A percentile compares a stretch with the other conserved stretches of the same genome.
These are phyloP conservation scores for Drosophila acutilabella DNA, from an alignment of 2,888 invertebrate genomes.

Conservation along the genomic window DNA sequence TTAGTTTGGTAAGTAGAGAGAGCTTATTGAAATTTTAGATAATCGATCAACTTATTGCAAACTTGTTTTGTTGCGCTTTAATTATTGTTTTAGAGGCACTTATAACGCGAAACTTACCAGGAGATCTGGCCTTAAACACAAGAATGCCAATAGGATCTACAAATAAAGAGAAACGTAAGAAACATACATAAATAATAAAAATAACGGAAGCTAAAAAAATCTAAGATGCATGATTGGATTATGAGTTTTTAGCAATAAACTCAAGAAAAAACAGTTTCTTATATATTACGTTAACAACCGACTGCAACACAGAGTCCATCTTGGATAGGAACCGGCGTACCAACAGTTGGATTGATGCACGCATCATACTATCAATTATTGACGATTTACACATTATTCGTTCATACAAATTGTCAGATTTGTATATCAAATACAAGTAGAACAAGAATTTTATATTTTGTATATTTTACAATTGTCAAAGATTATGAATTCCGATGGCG, in stretches of 20 bases:
- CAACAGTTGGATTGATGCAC: slow-evolving; percentile 42
- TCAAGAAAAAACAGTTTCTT: slow-evolving; percentile 28
- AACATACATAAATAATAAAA: slow-evolving; percentile 84
- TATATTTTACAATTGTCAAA: slow-evolving; percentile 48
- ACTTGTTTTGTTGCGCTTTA: slow-evolving; percentile 40
- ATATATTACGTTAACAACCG: slow-evolving; percentile 56
- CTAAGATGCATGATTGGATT: slow-evolving; percentile 27
- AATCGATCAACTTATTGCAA: slow-evolving; percentile 19
- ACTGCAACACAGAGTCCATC: slow-evolving; percentile 55
- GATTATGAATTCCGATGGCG: slow-evolving; percentile 42
- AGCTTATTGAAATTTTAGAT: slow-evolving; percentile 23
- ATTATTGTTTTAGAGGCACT: slow-evolving; percentile 68
- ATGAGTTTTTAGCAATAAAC: slow-evolving; percentile 8
- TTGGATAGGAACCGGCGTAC: slow-evolving; percentile 43
- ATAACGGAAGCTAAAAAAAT: slow-evolving; percentile 50
- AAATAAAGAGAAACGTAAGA: slow-evolving; percentile 87
- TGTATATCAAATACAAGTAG: slow-evolving; percentile 41
- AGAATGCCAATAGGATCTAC: slow-evolving; percentile 91
- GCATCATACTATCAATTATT: slow-evolving; percentile 37
- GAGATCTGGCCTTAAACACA: slow-evolving; percentile 91
- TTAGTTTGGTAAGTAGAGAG: slow-evolving; percentile 50
- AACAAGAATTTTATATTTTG: slow-evolving; percentile 56
- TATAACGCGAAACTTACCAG: slow-evolving; percentile 88
- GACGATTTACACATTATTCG: slow-evolving; percentile 41
- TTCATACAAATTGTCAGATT: slow-evolving; percentile 30